Conservation (phyloP, 2,888 invertebrate species). For the Lochmaea capreae region DNA sequence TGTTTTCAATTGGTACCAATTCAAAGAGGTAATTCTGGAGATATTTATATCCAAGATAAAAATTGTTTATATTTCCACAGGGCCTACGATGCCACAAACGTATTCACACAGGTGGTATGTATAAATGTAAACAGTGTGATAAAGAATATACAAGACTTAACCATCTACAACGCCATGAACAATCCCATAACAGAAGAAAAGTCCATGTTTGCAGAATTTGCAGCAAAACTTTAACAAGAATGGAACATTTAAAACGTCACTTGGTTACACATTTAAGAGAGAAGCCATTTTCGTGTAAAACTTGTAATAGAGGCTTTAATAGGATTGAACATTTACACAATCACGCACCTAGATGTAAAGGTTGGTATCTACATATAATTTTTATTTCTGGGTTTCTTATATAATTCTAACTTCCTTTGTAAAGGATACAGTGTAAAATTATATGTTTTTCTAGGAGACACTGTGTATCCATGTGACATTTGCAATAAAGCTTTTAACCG, state of each 20-base stretch:
- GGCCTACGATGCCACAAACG: conserved; percentile 58
- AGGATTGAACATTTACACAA: conserved; percentile 62
- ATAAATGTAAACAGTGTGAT: conserved; percentile 63
- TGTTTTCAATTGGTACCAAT: no score
- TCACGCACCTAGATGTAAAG: conserved; percentile 63
- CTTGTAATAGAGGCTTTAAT: conserved; percentile 64
- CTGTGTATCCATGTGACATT: conserved; percentile 65
- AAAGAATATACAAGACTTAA: conserved; percentile 62
- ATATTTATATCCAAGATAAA: not conserved
- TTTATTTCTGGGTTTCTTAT: not conserved
- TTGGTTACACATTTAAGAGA: conserved; percentile 63
- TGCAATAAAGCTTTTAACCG: conserved; percentile 65
- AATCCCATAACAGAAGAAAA: conserved; percentile 60
- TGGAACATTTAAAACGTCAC: conserved; percentile 64
- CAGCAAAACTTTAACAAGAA: conserved; percentile 62
- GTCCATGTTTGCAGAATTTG: conserved; percentile 64
- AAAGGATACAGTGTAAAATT: not conserved
- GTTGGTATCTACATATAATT: conserved; percentile 36
- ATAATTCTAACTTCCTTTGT: no score
- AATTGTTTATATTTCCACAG: not conserved
- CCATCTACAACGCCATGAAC: conserved; percentile 63
- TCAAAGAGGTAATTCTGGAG: no score
- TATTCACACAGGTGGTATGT: conserved; percentile 60
- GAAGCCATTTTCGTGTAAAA: conserved; percentile 62
- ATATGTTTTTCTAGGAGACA: conserved; percentile 56